These are phyloP conservation scores for Clarias fuscus DNA, from an alignment of 2,797 vertebrate genomes.

Conservation along the genomic window DNA sequence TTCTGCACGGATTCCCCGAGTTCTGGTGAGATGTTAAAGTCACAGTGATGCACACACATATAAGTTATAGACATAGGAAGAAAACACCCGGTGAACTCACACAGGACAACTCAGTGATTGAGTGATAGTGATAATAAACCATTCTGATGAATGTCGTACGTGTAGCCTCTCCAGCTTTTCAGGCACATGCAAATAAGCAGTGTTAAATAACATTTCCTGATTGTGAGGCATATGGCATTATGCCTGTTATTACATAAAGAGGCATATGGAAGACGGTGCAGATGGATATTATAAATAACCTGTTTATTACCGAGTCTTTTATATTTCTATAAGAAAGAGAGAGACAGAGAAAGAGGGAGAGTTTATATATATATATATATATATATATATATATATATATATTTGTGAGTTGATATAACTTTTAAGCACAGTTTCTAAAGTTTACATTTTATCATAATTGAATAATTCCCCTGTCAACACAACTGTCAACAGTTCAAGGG, in stretches of 20 bases:
- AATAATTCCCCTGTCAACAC: background rate
- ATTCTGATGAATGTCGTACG: background rate
- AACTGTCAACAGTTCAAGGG: background rate
- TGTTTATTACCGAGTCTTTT: background rate
- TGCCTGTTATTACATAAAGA: constrained; percentile 14
- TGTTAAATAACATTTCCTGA: background rate
- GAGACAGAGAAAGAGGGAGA: background rate
- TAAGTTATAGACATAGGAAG: background rate
- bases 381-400: background rate
- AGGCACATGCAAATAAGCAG: background rate
- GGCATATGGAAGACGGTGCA: constrained; percentile 10
- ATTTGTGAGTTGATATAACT: background rate
- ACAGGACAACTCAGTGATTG: background rate
- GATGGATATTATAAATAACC: constrained; percentile 28
- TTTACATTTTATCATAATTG: too few species aligned
- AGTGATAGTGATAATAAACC: too few species aligned
- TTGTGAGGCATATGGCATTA: constrained; percentile 26
- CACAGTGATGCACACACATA: background rate
- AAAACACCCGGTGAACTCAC: background rate
- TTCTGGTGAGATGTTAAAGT: constrained; percentile 86
- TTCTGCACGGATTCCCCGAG: constrained; percentile 97
- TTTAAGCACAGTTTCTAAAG: background rate
- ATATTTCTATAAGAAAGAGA: too few species aligned
- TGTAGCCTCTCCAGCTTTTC: background rate
- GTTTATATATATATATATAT: background rate